phyloP scores from a whole-genome alignment of 2,113 vertebrate genomes.

The Cygnus atratus region DNA sequence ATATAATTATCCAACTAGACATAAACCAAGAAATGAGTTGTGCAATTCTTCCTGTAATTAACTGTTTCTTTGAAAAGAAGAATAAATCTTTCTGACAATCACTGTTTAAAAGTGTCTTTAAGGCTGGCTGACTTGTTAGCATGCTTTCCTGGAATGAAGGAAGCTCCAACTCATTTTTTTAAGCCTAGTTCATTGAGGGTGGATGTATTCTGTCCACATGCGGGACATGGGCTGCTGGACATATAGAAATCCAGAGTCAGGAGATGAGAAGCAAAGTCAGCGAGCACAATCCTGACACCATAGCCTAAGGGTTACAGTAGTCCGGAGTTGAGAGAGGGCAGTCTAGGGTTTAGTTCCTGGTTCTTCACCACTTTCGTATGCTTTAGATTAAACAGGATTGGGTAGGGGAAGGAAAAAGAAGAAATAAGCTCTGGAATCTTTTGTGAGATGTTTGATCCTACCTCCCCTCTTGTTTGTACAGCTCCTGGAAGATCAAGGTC shows the following conservation, averaged over 20 bases:
- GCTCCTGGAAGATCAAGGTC: background rate
- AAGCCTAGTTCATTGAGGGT: background rate
- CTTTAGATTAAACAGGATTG: background rate
- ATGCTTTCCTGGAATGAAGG: background rate
- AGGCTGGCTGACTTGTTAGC: background rate
- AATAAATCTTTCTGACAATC: background rate
- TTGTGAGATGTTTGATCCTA: background rate
- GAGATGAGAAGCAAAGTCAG: background rate
- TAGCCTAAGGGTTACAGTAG: background rate
- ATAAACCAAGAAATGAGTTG: background rate
- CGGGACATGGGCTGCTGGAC: background rate
- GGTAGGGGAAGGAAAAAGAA: background rate
- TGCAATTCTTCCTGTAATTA: background rate
- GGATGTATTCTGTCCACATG: background rate
- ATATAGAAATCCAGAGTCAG: fast-evolving
- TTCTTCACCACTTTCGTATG: background rate
- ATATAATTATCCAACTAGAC: background rate
- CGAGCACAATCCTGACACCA: background rate
- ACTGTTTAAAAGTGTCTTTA: background rate
- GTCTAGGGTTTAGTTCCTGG: background rate
- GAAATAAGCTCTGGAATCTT: background rate
- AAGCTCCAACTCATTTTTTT: background rate
- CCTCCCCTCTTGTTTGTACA: background rate
- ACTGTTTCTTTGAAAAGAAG: background rate
- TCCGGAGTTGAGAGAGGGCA: background rate